phyloP scores from a whole-genome alignment of 2,888 invertebrate species.

The Autographa gamma region DNA sequence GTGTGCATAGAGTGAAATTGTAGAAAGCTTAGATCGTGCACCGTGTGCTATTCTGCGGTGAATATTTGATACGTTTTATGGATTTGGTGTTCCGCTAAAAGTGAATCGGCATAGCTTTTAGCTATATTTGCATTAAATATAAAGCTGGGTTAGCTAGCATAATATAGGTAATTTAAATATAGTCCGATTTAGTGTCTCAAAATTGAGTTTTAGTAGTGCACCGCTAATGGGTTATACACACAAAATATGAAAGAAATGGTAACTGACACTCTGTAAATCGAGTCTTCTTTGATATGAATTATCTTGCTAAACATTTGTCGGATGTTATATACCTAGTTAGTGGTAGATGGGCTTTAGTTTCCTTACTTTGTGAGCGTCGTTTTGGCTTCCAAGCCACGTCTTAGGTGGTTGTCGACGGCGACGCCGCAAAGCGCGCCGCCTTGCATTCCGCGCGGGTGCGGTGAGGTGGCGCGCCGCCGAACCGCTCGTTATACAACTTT shows the following conservation, averaged over 20 bases:
- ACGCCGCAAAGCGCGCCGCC: neutral
- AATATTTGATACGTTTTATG: conserved; percentile 1
- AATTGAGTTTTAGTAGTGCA: neutral
- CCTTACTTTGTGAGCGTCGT: neutral
- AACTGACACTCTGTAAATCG: no score
- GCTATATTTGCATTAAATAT: neutral
- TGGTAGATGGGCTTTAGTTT: neutral
- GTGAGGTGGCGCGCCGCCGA: neutral
- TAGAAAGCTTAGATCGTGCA: neutral
- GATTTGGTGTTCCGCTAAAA: neutral
- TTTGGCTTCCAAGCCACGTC: neutral
- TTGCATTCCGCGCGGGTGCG: conserved; percentile 3
- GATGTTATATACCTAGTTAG: neutral
- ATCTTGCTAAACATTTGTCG: neutral
- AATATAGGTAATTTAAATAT: neutral
- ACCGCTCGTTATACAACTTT: conserved; percentile 2
- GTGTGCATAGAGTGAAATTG: conserved; percentile 1
- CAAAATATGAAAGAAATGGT: no score
- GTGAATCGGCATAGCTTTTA: conserved; percentile 3
- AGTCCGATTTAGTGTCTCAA: neutral
- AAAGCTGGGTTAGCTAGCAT: neutral
- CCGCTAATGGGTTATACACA: neutral
- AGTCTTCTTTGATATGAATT: neutral
- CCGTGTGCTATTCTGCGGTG: neutral
- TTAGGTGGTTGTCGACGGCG: neutral